A percentile compares a stretch with the other conserved stretches of the same genome.
These are phyloP conservation scores for Lanius collurio DNA, from an alignment of 2,113 vertebrate genomes.

Conservation along the genomic window DNA sequence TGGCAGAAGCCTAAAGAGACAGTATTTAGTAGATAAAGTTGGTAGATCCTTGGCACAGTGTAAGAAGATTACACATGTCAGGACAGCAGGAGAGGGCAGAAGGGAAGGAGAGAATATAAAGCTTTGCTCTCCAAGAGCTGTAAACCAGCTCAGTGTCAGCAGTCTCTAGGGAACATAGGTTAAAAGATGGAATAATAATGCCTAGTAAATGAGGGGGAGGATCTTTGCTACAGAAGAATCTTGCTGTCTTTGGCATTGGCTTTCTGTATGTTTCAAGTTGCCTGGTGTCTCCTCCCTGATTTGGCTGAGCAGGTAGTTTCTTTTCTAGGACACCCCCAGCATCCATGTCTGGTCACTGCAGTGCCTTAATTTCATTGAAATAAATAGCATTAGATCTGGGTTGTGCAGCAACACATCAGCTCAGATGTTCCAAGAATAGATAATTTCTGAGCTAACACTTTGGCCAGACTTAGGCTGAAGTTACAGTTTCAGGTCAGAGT, in stretches of 20 bases:
- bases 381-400: not conserved
- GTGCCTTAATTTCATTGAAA: not conserved
- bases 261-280: not conserved
- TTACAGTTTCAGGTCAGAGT: not conserved
- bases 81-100: not conserved
- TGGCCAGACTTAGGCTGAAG: not conserved
- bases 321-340: not conserved
- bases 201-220: not conserved
- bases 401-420: not conserved
- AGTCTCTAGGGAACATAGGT: not conserved
- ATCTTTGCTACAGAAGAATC: not conserved
- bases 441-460: not conserved
- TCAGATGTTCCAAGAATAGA: fast-evolving
- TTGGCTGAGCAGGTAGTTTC: not conserved
- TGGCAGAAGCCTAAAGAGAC: not conserved
- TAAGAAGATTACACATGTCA: conserved; percentile 33
- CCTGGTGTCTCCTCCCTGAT: not conserved
- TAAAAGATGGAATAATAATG: not conserved
- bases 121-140: not conserved
- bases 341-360: not conserved
- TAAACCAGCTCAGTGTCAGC: not conserved
- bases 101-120: not conserved
- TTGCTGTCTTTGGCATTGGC: not conserved
- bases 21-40: not conserved
- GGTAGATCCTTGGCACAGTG: not conserved